Base-by-base conservation (phyloP, 2,113 vertebrate genomes). In the Nycticebus coucang region DNA sequence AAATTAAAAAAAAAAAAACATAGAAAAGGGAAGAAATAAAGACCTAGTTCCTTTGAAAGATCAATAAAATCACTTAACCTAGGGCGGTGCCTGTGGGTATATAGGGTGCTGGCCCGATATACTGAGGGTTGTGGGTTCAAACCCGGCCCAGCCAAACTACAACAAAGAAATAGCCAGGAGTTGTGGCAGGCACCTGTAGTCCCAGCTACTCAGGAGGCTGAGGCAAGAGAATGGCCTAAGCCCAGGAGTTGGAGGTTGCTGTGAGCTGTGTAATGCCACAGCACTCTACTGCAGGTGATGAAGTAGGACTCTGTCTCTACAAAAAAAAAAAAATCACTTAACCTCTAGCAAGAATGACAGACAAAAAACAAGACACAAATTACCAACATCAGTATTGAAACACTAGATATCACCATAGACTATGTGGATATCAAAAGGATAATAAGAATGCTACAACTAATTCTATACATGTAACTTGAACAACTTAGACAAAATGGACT, bases 11-110 rank as follows among this genome's bases (percentile, higher is more conserved):
- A 59, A 81, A 80, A 66, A 74, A 10, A 55, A 81, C 1, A 81
- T 28, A 75, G 45, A 95, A 93, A 89, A 71, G 14, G 68, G 79
- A 71, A 55, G 35, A 93, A 95, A 79, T 37, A 95, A 78, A 89
- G 28, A 62, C 41, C 33, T 59, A 21, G 28, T 89, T 89, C 30
- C 85, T 79, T 93, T 57, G 64, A 84, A 33, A 33, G 22, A 72
- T 93, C 19, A 55, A 55, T 45, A 72, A 89, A 64, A 50, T 15
- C 37, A 53, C 79, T 30, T 66, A 85, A 79, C 6, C 50, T 93
- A 41, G 41, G 41, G 41, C 5, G 41, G 41, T 41, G 41, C 41
- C 41, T 41, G 41, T 41, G 41, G 41, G 41, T 41, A 41, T 41
- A 41, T 41, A 41, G 41, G 41, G 41, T 41, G 41, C 41, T 41